Conservation (phyloP, 2,888 invertebrate genomes). For the Nomada goodeniana region DNA sequence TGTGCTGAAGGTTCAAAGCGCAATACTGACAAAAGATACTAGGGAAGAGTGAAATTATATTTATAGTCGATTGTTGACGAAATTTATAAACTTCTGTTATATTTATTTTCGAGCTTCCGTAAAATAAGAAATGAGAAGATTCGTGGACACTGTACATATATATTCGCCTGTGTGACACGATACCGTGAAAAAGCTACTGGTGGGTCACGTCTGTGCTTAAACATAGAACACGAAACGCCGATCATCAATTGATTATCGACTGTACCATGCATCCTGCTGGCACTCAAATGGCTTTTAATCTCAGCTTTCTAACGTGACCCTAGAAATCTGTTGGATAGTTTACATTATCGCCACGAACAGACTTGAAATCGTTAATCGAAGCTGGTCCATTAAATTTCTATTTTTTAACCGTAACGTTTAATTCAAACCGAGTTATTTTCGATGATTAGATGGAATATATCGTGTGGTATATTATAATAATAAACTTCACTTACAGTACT, state of each 20-base stretch:
- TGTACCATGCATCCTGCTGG: conserved; percentile 64
- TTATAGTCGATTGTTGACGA: no score
- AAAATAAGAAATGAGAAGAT: no score
- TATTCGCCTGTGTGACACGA: conserved; percentile 11
- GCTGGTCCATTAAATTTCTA: background rate
- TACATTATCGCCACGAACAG: conserved; percentile 7
- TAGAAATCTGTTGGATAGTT: conserved; percentile 12
- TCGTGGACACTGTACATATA: no score
- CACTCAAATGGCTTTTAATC: conserved; percentile 55
- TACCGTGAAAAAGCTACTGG: conserved; percentile 12
- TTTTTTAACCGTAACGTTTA: background rate
- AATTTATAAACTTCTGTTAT: no score
- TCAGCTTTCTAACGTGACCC: conserved; percentile 47
- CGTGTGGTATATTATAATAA: no score
- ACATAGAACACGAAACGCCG: conserved; percentile 45
- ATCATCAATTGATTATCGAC: conserved; percentile 66
- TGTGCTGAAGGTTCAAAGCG: background rate
- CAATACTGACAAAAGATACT: background rate
- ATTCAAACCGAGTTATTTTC: background rate
- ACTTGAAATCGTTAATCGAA: conserved; percentile 21
- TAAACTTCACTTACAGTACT: no score
- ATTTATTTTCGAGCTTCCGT: background rate
- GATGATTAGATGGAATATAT: no score
- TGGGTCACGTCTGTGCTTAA: conserved; percentile 10
- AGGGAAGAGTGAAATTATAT: background rate